Evolutionary conservation across 2,888 invertebrate genomes (phyloP).

Genomic region (Apoda limacodes): DNA sequence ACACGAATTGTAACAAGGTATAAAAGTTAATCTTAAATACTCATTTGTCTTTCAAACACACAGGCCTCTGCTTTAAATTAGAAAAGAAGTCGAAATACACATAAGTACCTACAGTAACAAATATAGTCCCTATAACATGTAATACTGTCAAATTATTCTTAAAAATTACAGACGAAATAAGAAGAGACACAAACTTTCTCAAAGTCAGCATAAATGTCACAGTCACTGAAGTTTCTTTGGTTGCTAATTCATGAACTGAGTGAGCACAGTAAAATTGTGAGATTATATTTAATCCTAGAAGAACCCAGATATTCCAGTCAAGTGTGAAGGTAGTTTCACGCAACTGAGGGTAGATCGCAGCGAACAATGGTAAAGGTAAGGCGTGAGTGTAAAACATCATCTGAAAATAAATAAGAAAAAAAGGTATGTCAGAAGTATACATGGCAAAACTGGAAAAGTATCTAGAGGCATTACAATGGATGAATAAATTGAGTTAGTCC

Average conservation of each 20-base stretch:
- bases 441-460: too few relatives aligned
- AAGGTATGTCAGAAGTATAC: too few relatives aligned
- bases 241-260: conserved; percentile 50
- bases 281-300: conserved; percentile 38
- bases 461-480: too few relatives aligned
- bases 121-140: conserved; percentile 42
- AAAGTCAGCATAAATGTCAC: conserved; percentile 55
- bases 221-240: conserved; percentile 49
- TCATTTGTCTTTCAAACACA: conserved; percentile 34
- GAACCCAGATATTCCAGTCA: conserved; percentile 33
- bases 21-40: too few relatives aligned
- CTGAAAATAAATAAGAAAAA: too few relatives aligned
- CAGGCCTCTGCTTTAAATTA: conserved; percentile 35
- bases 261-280: conserved; percentile 51
- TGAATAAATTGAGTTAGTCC: too few relatives aligned
- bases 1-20: too few relatives aligned
- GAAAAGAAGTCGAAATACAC: conserved; percentile 54
- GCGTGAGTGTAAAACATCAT: conserved; percentile 58
- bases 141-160: conserved; percentile 49
- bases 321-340: conserved; percentile 26
- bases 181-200: conserved; percentile 48
- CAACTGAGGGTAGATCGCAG: conserved; percentile 40
- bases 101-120: conserved; percentile 49
- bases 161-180: conserved; percentile 52
- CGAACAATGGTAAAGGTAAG: conserved; percentile 47